Evolutionary conservation across 2,113 vertebrate genomes (phyloP).

Genomic region (Rhadina sibilatrix): DNA sequence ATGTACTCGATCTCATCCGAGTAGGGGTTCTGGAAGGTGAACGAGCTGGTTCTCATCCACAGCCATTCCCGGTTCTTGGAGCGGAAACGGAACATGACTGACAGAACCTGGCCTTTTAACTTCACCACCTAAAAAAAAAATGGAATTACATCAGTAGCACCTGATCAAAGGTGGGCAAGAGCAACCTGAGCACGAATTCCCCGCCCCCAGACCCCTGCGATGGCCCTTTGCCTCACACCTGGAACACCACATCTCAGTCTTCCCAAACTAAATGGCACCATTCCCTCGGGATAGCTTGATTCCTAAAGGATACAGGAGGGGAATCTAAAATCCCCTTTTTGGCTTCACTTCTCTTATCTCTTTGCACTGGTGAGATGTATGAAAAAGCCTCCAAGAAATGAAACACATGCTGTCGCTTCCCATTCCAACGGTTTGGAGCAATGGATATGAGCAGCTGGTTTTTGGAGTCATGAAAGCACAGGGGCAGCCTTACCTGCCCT

Average conservation of each 20-base stretch:
- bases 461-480: slow-evolving; percentile 60
- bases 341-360: not conserved
- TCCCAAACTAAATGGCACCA: not conserved
- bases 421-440: not conserved
- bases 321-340: not conserved
- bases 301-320: not conserved
- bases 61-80: slow-evolving; percentile 92
- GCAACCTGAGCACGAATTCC: not conserved
- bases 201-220: not conserved
- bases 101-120: slow-evolving; percentile 95
- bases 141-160: not conserved
- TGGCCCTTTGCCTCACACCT: slow-evolving; percentile 17
- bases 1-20: slow-evolving; percentile 99
- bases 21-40: slow-evolving; percentile 99
- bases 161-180: not conserved
- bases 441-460: slow-evolving; percentile 51
- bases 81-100: slow-evolving; percentile 97
- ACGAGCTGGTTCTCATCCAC: slow-evolving; percentile 96
- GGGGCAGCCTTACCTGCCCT: slow-evolving; percentile 67
- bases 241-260: not conserved
- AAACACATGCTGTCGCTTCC: slow-evolving; percentile 27
- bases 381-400: slow-evolving; percentile 13
- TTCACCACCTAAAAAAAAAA: slow-evolving; percentile 87
- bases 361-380: slow-evolving; percentile 40
- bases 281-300: accelerated